Conservation (phyloP, 2,113 vertebrate species). For the Mus pahari region DNA sequence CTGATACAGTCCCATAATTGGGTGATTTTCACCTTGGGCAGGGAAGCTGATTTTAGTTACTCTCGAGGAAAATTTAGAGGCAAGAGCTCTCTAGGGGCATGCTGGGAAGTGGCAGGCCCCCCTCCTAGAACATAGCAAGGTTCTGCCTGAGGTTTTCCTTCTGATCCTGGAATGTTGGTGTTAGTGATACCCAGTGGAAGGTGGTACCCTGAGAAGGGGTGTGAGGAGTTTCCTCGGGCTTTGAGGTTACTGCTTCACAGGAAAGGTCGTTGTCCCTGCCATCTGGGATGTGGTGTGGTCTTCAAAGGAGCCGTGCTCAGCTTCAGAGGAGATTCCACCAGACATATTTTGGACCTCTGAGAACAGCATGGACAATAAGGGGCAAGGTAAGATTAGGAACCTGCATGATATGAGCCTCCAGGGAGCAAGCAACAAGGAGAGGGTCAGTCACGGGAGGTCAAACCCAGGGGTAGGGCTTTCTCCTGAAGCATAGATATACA, state of each 20-base stretch:
- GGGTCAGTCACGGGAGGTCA: neutral
- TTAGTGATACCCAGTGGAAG: neutral
- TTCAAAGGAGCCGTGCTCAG: neutral
- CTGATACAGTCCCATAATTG: neutral
- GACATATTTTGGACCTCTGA: neutral
- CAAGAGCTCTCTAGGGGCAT: neutral
- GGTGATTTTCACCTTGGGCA: neutral
- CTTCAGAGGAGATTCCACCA: neutral
- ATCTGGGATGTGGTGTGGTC: neutral
- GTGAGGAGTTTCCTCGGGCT: neutral
- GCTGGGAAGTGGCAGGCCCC: neutral
- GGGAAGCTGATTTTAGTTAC: neutral
- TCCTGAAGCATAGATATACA: too few species aligned
- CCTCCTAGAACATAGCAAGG: neutral
- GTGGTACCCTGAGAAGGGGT: neutral
- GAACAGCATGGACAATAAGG: neutral
- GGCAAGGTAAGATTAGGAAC: neutral
- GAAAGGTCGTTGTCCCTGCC: neutral
- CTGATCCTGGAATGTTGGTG: neutral
- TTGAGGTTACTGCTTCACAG: accelerated
- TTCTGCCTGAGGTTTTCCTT: neutral
- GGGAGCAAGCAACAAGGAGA: neutral
- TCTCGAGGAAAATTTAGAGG: too few species aligned
- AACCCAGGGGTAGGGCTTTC: neutral
- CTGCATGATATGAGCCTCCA: too few species aligned